Conservation (phyloP, 2,888 invertebrate genomes). For the Smittia sp. region DNA sequence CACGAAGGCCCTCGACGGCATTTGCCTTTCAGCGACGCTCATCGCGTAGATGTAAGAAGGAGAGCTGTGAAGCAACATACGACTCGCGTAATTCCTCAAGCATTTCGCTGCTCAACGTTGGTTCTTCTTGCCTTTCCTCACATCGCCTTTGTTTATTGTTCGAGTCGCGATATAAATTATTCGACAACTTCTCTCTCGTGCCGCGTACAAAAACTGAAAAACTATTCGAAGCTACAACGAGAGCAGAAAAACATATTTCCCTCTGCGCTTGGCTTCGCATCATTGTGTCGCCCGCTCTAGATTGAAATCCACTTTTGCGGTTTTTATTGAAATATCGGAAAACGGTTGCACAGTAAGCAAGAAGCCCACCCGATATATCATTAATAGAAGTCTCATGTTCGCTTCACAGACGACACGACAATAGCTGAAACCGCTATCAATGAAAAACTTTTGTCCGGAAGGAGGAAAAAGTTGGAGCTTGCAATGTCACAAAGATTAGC, state of each 20-base stretch:
- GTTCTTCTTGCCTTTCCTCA: neutral
- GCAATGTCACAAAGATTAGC: constrained; percentile 24
- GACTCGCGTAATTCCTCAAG: neutral
- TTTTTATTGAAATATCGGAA: constrained; percentile 14
- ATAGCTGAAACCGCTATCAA: constrained; percentile 21
- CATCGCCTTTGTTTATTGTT: constrained; percentile 20
- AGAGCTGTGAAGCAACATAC: neutral
- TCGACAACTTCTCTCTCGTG: neutral
- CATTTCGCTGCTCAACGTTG: neutral
- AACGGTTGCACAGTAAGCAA: neutral
- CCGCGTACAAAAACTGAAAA: neutral
- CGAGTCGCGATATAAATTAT: neutral
- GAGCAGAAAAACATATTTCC: no score
- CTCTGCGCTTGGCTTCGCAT: no score
- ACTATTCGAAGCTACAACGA: neutral
- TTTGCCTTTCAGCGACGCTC: neutral
- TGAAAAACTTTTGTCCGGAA: neutral
- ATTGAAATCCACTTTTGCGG: neutral
- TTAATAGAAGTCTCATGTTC: constrained; percentile 16
- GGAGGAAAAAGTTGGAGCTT: neutral
- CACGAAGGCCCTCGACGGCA: neutral
- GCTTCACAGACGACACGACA: constrained; percentile 15
- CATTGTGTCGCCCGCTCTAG: neutral
- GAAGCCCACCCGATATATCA: constrained; percentile 25
- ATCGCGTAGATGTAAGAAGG: no score